Conservation (phyloP, 1,140 invertebrate species). For the Neodiprion fabricii region DNA sequence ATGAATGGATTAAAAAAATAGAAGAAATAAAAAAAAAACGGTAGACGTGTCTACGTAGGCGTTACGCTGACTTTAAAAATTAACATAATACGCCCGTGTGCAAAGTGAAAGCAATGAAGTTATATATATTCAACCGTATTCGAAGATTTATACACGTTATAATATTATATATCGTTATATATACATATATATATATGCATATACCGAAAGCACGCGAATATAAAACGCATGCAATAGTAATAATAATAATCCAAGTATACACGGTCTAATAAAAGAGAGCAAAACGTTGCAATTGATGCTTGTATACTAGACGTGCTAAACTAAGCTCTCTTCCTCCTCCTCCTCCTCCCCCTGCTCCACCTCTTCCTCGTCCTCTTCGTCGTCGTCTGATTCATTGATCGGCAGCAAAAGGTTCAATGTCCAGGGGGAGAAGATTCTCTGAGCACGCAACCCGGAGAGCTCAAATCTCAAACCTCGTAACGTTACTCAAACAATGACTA, state of each 20-base stretch:
- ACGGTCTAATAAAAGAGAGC: background rate
- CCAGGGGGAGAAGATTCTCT: background rate
- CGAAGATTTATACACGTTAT: background rate
- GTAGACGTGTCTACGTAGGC: background rate
- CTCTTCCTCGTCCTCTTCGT: too few species aligned
- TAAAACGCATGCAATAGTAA: background rate
- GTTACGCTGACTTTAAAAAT: background rate
- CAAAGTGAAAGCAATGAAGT: background rate
- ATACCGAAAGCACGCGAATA: too few species aligned
- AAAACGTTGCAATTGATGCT: background rate
- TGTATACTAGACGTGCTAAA: background rate
- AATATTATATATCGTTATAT: background rate
- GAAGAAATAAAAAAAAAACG: background rate
- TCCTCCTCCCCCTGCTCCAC: too few species aligned
- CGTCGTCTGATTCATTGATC: slow-evolving; percentile 1
- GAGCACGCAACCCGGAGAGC: too few species aligned
- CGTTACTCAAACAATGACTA: too few species aligned
- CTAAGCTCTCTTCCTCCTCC: background rate
- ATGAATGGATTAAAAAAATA: slow-evolving; percentile 5
- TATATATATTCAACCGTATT: background rate
- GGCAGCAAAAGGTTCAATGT: background rate
- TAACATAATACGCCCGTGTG: slow-evolving; percentile 5
- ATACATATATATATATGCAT: too few species aligned
- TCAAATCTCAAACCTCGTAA: too few species aligned
- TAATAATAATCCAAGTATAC: background rate